Base-by-base conservation (phyloP, 2,797 vertebrate species). In the Poliocrania exsul region DNA sequence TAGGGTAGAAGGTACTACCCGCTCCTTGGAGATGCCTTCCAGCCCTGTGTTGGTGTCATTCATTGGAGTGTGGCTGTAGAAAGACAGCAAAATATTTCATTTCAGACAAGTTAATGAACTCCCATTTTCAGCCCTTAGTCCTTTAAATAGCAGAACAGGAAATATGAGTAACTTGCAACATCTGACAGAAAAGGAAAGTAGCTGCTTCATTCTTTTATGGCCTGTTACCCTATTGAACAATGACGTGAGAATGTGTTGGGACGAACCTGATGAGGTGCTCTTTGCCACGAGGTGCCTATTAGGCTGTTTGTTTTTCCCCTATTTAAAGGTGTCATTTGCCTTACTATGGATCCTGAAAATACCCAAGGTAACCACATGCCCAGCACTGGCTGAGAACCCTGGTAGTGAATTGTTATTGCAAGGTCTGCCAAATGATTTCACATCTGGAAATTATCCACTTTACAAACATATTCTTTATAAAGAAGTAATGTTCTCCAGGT, bases 371-470 rank as follows among this genome's bases (percentile, higher is more conserved):
- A 88, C 58, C 85, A 47, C 51, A 33, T 54, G 85, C 46, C 57
- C 72, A 33, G 79, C 4, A 4, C 61, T 75, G 82, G 69, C 72
- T 1, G 42, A 82, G 85, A 89, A 89, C 25, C 18, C 8, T 0
- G 8, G 50, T 3, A 85, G 78, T 10, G 11, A 81, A 71, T 37
- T 91, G 65, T 83, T 93, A 87, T 81, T 93, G 81, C 82, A 92
- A 81, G 40, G 85, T 56, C 82, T 70, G 72, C 86, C 66, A 73
- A 92, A 78, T 10, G 15, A 65, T 72, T 46, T 71, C 75, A 82
- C 84, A 81, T 92, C 91, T 95, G 93, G 93, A 95, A 96, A 95
- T 86, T 37, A 89, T 92, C 91, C 82, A 40, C 78, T 92, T 93
- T 75, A 79, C 69, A 96, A 88, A 83, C 62, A 53, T 72, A 75